Conservation (phyloP, 2,888 invertebrate species). For the Cantharis nigra region DNA sequence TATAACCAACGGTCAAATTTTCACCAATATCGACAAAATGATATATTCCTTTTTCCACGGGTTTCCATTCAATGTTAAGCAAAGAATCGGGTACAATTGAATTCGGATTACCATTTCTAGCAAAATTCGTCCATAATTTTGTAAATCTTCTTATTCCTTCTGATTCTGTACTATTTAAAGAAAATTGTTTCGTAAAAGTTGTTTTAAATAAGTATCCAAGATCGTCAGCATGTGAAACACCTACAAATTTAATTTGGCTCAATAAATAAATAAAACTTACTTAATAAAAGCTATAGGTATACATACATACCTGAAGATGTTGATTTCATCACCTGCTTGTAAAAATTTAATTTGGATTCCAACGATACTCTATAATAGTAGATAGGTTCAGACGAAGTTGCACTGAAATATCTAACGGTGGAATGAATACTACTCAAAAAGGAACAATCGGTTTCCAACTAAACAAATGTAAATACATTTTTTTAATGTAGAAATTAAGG, state of each 20-base stretch:
- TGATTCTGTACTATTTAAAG: constrained; percentile 34
- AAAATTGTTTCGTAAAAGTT: constrained; percentile 29
- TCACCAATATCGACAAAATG: constrained; percentile 44
- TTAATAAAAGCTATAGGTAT: not conserved
- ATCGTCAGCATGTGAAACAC: constrained; percentile 43
- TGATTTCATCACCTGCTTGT: constrained; percentile 33
- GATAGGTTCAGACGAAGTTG: constrained; percentile 39
- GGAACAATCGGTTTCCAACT: constrained; percentile 48
- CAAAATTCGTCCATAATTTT: constrained; percentile 45
- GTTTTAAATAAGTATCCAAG: constrained; percentile 42
- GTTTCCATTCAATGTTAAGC: constrained; percentile 39
- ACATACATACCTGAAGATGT: constrained; percentile 36
- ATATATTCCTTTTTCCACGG: constrained; percentile 36
- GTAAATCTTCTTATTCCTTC: constrained; percentile 35
- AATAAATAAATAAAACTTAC: not conserved
- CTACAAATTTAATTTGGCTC: constrained; percentile 21
- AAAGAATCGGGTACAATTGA: constrained; percentile 19
- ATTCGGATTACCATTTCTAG: constrained; percentile 41
- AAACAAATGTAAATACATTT: constrained; percentile 24
- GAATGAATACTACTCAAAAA: constrained; percentile 41
- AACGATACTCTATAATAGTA: constrained; percentile 45
- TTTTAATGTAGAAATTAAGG: not conserved
- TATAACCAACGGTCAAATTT: constrained; percentile 34
- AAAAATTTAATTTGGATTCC: constrained; percentile 35
- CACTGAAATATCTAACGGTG: constrained; percentile 36